Base-by-base conservation (phyloP, 53 echinoderm and acorn worm genomes). In the Crossaster papposus region DNA sequence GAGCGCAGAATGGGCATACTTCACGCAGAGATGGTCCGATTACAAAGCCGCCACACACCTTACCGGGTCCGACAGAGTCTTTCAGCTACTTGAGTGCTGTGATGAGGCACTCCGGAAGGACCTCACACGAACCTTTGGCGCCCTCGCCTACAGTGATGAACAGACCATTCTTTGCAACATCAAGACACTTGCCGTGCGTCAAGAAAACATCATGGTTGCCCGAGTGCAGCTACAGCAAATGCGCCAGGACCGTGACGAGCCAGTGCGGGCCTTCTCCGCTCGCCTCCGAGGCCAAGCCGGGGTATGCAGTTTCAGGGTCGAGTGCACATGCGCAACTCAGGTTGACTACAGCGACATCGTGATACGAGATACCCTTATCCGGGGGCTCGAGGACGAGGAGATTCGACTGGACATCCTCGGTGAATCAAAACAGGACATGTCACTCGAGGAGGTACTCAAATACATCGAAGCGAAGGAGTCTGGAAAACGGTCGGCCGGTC, bases 21-120 rank as follows among this genome's bases (percentile, higher is more conserved):
- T 90, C 82, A 18, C 64, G 5, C 50, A 54, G 31, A 51, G 90
- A 53, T 90, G 90, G 82, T 58, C 90, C 30, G 93, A 90, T 22
- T 93, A 90, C 80, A 79, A 78, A 26, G 88, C 24, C 8, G 90
- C 90, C 72, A 93, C 93, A 63, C 86, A 93, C 32, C 14, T 93
- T 14, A 76, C 77, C 4, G 94, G 94, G 31, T 38, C 53, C 44
- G 91, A 95, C 80, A 83, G 11, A 72, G 90, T 83, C 29, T 37
- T 88, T n/a, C 92, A 94, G 52, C 89, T 92, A 10, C 95, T 95
- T 30, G 95, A 95, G 44, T 93, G 91, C 51, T 95, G 93, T 30
- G 89, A 95, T 9, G 89, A 91, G 30, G 79, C 87, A 35, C 91
- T 95, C 5, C 72, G 85, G 26, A 82, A 77, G 82, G 92, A 92